Evolutionary conservation across 2,797 vertebrate genomes (phyloP).

Genomic region (Stomatorhinus walkeri): DNA sequence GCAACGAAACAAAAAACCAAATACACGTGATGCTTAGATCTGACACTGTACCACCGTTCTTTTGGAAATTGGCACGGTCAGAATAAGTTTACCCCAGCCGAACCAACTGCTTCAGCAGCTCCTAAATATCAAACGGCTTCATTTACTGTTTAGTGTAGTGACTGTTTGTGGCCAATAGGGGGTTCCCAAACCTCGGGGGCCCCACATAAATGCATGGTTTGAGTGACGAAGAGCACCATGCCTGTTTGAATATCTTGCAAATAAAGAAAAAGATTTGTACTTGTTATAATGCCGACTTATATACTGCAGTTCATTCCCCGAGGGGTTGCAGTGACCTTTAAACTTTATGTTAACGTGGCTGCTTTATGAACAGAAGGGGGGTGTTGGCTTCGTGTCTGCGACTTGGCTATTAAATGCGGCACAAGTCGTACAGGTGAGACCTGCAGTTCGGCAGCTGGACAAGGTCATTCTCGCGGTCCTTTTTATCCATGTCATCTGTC

Average conservation of each 20-base stretch:
- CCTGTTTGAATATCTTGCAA: neutral
- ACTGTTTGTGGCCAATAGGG: neutral
- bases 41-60: neutral
- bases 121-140: neutral
- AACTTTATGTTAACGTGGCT: neutral
- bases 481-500: conserved; percentile 24
- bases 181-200: neutral
- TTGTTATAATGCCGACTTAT: neutral
- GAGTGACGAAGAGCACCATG: neutral
- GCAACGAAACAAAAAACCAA: neutral
- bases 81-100: neutral
- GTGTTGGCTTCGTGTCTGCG: neutral
- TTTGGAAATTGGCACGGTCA: neutral
- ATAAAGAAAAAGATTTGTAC: neutral
- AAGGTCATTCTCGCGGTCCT: conserved; percentile 34
- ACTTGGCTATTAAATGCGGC: neutral
- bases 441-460: neutral
- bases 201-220: neutral
- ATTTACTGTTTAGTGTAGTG: neutral
- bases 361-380: neutral
- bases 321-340: neutral
- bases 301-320: neutral
- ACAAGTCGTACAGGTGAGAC: neutral
- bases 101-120: neutral
- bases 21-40: neutral